These are phyloP conservation scores for Lasioglossum albipes DNA, from an alignment of 1,140 invertebrate species.

Conservation along the genomic window DNA sequence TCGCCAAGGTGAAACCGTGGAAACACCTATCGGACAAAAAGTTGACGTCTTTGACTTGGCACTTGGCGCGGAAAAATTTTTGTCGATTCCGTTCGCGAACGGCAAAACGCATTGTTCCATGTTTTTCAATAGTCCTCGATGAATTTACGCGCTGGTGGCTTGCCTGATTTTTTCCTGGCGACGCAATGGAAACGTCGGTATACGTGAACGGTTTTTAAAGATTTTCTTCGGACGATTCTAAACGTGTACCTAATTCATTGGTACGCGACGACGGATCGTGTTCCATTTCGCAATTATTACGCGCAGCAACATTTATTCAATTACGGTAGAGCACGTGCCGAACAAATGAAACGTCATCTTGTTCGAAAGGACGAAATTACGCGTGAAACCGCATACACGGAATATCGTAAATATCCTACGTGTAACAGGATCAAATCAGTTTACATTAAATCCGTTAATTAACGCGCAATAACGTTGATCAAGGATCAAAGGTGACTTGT, in stretches of 20 bases:
- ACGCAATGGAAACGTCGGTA: not conserved
- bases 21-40: not conserved
- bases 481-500: not conserved
- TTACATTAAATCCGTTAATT: not conserved
- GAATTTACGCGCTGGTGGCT: too few species aligned
- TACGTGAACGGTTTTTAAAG: not conserved
- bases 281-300: not conserved
- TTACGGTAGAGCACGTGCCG: not conserved
- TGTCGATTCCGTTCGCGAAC: too few species aligned
- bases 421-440: slow-evolving; percentile 2
- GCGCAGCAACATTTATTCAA: not conserved
- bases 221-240: not conserved
- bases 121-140: not conserved
- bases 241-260: not conserved
- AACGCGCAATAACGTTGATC: not conserved
- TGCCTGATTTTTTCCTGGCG: not conserved
- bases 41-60: too few species aligned
- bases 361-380: not conserved
- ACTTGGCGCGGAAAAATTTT: too few species aligned
- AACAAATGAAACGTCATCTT: not conserved
- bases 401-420: not conserved
- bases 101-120: not conserved
- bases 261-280: not conserved
- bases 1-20: slow-evolving; percentile 28
- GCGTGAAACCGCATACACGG: not conserved